Conservation (phyloP, 2,797 vertebrate genomes). For the Caiman crocodilus region DNA sequence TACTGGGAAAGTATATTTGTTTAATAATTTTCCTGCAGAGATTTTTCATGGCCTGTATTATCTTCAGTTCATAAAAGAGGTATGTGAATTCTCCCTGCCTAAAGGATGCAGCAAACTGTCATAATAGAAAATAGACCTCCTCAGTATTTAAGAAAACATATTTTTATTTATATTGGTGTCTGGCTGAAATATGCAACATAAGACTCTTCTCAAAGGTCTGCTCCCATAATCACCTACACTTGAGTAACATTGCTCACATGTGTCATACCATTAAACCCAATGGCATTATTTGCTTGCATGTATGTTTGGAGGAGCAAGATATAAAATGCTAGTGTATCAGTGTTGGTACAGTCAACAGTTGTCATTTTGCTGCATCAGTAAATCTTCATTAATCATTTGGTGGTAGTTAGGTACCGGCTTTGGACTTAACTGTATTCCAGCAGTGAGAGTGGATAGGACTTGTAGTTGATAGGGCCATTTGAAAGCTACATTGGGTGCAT, state of each 20-base stretch:
- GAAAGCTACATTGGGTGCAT: too few species aligned
- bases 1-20: neutral
- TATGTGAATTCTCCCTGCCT: conserved; percentile 40
- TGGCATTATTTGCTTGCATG: neutral
- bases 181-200: neutral
- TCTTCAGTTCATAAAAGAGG: neutral
- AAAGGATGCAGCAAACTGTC: neutral
- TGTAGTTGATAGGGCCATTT: too few species aligned
- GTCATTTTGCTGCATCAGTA: fast-evolving
- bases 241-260: neutral
- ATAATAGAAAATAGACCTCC: neutral
- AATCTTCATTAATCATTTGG: fast-evolving
- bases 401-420: neutral
- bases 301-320: fast-evolving
- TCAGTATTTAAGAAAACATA: neutral
- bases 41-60: neutral
- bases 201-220: neutral
- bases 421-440: neutral
- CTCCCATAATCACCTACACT: neutral
- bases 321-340: fast-evolving
- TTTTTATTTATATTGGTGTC: neutral
- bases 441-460: too few species aligned
- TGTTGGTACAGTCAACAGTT: neutral
- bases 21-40: neutral
- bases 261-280: neutral